Conservation (phyloP, 2,113 vertebrate genomes). For the Sander lucioperca region DNA sequence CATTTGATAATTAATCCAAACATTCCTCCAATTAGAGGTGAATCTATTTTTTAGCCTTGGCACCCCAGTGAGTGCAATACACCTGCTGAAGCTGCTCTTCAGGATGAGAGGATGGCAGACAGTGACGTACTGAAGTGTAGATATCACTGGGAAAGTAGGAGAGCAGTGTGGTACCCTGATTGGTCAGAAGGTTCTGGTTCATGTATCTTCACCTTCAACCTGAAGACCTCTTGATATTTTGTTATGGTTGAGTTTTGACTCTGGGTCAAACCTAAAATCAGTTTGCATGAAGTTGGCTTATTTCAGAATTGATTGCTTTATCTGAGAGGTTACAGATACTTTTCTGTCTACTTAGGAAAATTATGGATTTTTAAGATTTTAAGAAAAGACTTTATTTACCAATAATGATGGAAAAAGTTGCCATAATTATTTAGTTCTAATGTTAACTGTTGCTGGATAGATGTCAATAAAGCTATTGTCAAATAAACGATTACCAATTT, state of each 20-base stretch:
- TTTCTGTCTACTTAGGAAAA: constrained; percentile 1
- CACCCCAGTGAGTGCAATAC: constrained; percentile 5
- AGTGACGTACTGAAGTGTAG: neutral
- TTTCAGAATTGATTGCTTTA: constrained; percentile 19
- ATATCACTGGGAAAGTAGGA: neutral
- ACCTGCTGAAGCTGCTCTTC: constrained; percentile 32
- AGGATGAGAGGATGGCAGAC: constrained; percentile 4
- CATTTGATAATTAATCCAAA: constrained; percentile 69
- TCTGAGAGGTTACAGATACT: neutral
- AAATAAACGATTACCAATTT: too few relatives aligned
- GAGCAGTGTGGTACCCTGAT: neutral
- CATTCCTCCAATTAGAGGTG: constrained; percentile 46
- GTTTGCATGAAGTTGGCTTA: neutral
- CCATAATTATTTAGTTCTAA: too few relatives aligned
- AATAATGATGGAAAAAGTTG: too few relatives aligned
- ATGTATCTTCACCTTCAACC: constrained; percentile 16
- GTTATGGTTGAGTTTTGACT: neutral
- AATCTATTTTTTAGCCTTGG: constrained; percentile 42
- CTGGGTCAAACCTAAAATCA: constrained; percentile 22
- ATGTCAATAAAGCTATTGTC: too few relatives aligned
- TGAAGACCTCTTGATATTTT: constrained; percentile 6
- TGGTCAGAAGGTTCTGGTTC: neutral
- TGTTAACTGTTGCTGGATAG: too few relatives aligned
- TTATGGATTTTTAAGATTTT: too few relatives aligned
- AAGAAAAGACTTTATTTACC: too few relatives aligned